Conservation (phyloP, 2,113 vertebrate species). For the Ammodytes marinus region DNA sequence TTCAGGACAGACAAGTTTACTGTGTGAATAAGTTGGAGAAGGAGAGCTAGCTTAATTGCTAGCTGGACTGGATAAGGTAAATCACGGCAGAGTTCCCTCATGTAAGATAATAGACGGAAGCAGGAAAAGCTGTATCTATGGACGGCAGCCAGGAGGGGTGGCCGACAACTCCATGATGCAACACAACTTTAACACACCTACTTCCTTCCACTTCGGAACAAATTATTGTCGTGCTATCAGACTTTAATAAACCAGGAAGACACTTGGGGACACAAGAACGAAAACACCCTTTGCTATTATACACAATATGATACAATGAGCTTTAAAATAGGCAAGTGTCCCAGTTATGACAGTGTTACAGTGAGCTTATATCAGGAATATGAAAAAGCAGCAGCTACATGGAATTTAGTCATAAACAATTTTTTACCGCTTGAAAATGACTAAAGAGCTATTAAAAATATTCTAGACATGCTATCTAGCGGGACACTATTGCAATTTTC, state of each 20-base stretch:
- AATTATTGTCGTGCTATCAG: neutral
- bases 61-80: neutral
- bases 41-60: neutral
- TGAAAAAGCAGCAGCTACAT: neutral
- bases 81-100: conserved; percentile 6
- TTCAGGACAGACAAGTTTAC: neutral
- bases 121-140: neutral
- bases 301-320: too few species aligned
- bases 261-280: neutral
- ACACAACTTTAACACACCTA: conserved; percentile 13
- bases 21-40: neutral
- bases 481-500: neutral
- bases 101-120: conserved; percentile 35
- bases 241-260: neutral
- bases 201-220: conserved; percentile 23
- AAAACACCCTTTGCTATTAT: neutral
- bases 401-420: neutral
- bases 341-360: neutral
- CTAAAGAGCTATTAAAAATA: neutral
- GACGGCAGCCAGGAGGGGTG: conserved; percentile 23
- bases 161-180: conserved; percentile 24
- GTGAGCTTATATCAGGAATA: neutral
- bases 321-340: too few species aligned
- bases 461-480: too few species aligned
- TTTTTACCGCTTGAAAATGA: neutral